These are phyloP conservation scores for Ctenodactylus gundi DNA, from an alignment of 2,113 vertebrate genomes.

Conservation along the genomic window DNA sequence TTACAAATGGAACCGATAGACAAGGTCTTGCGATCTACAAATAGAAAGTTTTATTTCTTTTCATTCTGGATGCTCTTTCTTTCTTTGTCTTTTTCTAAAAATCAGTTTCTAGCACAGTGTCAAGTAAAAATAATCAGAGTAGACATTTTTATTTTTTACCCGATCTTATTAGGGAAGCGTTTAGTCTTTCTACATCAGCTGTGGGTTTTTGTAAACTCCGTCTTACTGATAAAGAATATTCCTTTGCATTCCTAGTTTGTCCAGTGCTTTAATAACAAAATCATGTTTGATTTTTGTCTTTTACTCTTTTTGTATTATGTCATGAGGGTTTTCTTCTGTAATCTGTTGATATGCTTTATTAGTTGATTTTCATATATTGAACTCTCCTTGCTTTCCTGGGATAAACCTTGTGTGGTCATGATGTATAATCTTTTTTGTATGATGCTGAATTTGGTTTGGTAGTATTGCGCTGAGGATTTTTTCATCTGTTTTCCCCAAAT, in stretches of 20 bases:
- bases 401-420: background rate
- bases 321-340: background rate
- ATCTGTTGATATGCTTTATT: background rate
- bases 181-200: background rate
- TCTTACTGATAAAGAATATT: background rate
- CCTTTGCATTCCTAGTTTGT: background rate
- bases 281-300: background rate
- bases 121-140: background rate
- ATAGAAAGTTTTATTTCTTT: slow-evolving; percentile 16
- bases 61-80: background rate
- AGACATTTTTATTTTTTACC: background rate
- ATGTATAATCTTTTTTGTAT: background rate
- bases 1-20: background rate
- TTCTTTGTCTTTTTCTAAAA: background rate
- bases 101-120: background rate
- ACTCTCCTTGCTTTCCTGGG: background rate
- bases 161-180: background rate
- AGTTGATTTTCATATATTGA: background rate
- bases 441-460: slow-evolving; percentile 18
- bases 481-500: too few species aligned
- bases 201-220: background rate
- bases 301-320: background rate
- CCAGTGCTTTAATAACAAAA: background rate
- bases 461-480: background rate
- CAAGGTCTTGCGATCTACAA: background rate